Evolutionary conservation across 2,797 vertebrate species (phyloP), one percentile per base, ranked within the genome.

Genomic region (Clamator glandarius): DNA sequence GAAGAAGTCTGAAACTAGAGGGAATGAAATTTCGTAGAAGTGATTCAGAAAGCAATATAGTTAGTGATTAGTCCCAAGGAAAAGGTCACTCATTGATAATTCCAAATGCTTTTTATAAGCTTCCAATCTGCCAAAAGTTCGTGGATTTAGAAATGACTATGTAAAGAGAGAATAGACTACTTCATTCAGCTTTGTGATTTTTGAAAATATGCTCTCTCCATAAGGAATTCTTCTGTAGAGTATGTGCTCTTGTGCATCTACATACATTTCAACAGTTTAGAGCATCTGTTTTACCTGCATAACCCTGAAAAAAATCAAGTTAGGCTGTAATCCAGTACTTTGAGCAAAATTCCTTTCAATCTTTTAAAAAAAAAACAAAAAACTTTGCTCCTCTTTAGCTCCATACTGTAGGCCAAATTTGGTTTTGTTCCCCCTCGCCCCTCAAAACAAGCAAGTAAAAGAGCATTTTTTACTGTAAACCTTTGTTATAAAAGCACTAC

Each of bases 41-140:
- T 29, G 3, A 58, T 61, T 75, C 79, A 90, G 83, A 94, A 95
- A 93, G 39, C 67, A 87, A 91, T 58, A 94, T 75, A 93, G 73
- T 95, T 89, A 95, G 86, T 31, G 5, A n/a, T 89, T 84, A 75
- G 58, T 81, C 48, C 18, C 64, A 80, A 62, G 66, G 46, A 69
- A 96, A 89, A 90, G 26, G 19, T 73, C 54, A 76, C 15, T 44
- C 5, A 17, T 0, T 62, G 35, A 46, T 23, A 61, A 79, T 39
- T 79, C 31, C 26, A 63, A 81, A 48, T 26, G 1, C 8, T 33
- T 77, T 64, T 59, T 36, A 48, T 20, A 61, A 52, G 2, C 9
- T 24, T 42, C 18, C 9, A 42, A 21, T 57, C 57, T 57, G 44
- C 46, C 77, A 46, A 61, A 61, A 28, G 9, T 57, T 42, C 29